These are phyloP conservation scores for Pollenia labialis DNA, from an alignment of 2,888 invertebrate genomes.

Conservation along the genomic window DNA sequence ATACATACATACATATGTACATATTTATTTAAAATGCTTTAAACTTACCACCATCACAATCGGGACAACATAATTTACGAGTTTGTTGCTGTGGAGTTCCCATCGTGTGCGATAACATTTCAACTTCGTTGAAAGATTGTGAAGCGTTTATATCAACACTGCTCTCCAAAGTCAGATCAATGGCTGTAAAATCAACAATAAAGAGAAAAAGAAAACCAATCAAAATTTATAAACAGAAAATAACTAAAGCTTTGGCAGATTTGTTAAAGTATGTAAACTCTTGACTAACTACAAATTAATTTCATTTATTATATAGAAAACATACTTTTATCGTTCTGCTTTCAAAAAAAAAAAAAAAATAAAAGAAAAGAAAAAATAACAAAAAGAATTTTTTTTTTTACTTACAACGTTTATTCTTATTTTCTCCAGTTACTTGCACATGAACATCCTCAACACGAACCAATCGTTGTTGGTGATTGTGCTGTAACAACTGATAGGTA, in stretches of 20 bases:
- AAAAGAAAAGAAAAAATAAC: constrained; percentile 14
- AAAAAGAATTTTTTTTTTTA: constrained; percentile 43
- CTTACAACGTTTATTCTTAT: constrained; percentile 73
- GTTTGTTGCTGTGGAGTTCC: constrained; percentile 55
- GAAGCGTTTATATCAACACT: constrained; percentile 51
- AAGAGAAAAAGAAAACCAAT: constrained; percentile 26
- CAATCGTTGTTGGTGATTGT: constrained; percentile 69
- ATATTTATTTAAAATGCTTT: background rate
- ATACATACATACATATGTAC: background rate
- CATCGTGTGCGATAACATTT: constrained; percentile 50
- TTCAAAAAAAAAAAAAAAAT: background rate
- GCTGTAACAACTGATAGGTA: constrained; percentile 66
- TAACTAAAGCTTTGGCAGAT: constrained; percentile 10
- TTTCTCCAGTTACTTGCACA: constrained; percentile 75
- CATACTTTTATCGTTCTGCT: constrained; percentile 46
- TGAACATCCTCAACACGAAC: constrained; percentile 79
- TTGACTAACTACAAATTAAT: background rate
- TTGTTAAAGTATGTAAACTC: constrained; percentile 5
- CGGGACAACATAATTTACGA: constrained; percentile 81
- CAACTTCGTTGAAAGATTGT: constrained; percentile 47
- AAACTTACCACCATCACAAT: constrained; percentile 81
- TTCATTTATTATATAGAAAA: background rate
- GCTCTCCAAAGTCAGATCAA: constrained; percentile 74
- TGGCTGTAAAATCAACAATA: constrained; percentile 73
- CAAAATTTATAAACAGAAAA: constrained; percentile 5